These are phyloP conservation scores for Coelopa frigida DNA, from an alignment of 1,140 invertebrate species.

Conservation along the genomic window DNA sequence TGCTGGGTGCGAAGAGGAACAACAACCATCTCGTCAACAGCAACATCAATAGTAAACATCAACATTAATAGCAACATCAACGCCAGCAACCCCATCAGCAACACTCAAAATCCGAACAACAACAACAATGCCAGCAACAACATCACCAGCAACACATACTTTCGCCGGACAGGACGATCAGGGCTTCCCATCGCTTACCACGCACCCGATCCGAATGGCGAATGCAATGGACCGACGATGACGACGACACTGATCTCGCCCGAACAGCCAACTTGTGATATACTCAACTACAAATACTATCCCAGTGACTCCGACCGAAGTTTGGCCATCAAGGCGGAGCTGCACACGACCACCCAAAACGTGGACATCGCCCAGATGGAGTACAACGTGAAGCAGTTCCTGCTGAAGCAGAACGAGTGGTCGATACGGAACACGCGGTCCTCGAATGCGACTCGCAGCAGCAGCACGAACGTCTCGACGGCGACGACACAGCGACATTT, in stretches of 20 bases:
- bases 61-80: conserved; percentile 4
- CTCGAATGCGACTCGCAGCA: neutral
- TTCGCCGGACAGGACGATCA: conserved; percentile 35
- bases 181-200: conserved; percentile 37
- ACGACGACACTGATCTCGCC: conserved; percentile 24
- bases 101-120: neutral
- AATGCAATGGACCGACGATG: conserved; percentile 14
- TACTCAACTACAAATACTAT: conserved; percentile 43
- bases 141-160: conserved; percentile 27
- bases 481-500: too few species aligned
- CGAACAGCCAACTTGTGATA: conserved; percentile 44
- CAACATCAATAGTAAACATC: neutral
- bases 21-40: neutral
- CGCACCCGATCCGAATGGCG: conserved; percentile 15
- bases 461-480: neutral
- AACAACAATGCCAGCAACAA: neutral
- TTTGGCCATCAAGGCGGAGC: conserved; percentile 34
- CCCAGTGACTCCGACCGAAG: conserved; percentile 41
- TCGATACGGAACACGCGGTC: conserved; percentile 32
- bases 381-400: conserved; percentile 55
- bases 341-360: conserved; percentile 37
- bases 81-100: too few species aligned
- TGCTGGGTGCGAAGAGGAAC: too few species aligned
- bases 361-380: conserved; percentile 54
- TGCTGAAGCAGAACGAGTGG: conserved; percentile 54